A percentile compares a stretch with the other conserved stretches of the same genome.
These are phyloP conservation scores for Spicauda simplicius DNA, from an alignment of 2,888 invertebrate genomes.

Conservation along the genomic window DNA sequence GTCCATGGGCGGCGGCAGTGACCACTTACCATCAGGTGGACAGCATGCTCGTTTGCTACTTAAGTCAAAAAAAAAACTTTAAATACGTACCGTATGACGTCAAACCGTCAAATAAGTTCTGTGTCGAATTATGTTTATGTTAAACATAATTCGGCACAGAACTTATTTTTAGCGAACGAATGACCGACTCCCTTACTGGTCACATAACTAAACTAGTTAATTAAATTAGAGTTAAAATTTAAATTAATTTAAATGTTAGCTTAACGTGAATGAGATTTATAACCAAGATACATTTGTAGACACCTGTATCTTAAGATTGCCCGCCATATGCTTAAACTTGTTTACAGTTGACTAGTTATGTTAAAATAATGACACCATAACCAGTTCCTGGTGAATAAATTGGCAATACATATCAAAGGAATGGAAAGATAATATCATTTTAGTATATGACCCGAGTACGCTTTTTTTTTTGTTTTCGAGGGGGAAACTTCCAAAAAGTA, in stretches of 20 bases:
- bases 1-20: too few species aligned
- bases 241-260: neutral
- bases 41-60: too few species aligned
- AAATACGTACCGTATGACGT: neutral
- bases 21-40: too few species aligned
- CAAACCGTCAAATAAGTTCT: neutral
- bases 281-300: conserved; percentile 4
- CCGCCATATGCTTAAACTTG: conserved; percentile 33
- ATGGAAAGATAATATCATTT: neutral
- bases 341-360: conserved; percentile 41
- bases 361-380: conserved; percentile 35
- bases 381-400: conserved; percentile 39
- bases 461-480: too few species aligned
- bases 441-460: neutral
- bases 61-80: too few species aligned
- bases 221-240: neutral
- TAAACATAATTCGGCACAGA: neutral
- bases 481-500: too few species aligned
- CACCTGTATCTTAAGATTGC: conserved; percentile 5
- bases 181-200: neutral
- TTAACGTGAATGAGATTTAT: neutral
- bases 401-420: conserved; percentile 24
- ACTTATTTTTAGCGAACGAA: neutral
- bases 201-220: neutral
- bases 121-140: too few species aligned